phyloP scores from a whole-genome alignment of 2,797 vertebrate species.

The Pangasius mekongensis region DNA sequence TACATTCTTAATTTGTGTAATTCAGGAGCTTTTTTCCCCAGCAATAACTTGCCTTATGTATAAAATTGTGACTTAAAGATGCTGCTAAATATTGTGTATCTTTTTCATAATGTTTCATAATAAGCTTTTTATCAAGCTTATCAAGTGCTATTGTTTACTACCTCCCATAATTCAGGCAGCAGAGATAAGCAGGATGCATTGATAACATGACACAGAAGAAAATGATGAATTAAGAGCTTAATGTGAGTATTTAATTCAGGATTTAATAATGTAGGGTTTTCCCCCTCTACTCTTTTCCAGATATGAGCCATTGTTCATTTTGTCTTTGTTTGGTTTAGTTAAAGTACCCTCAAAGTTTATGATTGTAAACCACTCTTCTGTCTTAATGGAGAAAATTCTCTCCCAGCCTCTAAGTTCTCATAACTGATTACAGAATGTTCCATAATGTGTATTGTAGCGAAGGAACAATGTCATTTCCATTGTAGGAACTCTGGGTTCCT shows the following conservation, averaged over 20 bases:
- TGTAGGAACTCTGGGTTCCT: conserved; percentile 83
- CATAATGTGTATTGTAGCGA: conserved; percentile 75
- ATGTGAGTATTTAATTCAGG: conserved; percentile 27
- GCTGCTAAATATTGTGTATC: neutral
- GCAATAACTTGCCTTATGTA: neutral
- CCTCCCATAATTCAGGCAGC: neutral
- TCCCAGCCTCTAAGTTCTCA: conserved; percentile 60
- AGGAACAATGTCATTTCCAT: conserved; percentile 83
- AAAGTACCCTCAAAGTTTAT: conserved; percentile 44
- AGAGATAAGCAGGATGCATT: neutral
- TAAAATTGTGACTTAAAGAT: neutral
- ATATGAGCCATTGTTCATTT: conserved; percentile 53
- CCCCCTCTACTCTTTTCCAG: conserved; percentile 29
- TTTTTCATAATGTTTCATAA: neutral
- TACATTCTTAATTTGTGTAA: neutral
- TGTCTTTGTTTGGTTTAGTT: conserved; percentile 52
- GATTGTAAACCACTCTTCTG: conserved; percentile 56
- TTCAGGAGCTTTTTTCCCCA: neutral
- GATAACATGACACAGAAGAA: conserved; percentile 11
- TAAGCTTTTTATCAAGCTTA: neutral
- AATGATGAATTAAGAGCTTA: conserved; percentile 32
- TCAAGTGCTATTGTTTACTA: neutral
- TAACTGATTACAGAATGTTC: conserved; percentile 78
- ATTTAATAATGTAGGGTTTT: conserved; percentile 46
- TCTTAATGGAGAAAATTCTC: conserved; percentile 70